phyloP scores from a whole-genome alignment of 2,888 invertebrate genomes.

The Synergus japonicus region DNA sequence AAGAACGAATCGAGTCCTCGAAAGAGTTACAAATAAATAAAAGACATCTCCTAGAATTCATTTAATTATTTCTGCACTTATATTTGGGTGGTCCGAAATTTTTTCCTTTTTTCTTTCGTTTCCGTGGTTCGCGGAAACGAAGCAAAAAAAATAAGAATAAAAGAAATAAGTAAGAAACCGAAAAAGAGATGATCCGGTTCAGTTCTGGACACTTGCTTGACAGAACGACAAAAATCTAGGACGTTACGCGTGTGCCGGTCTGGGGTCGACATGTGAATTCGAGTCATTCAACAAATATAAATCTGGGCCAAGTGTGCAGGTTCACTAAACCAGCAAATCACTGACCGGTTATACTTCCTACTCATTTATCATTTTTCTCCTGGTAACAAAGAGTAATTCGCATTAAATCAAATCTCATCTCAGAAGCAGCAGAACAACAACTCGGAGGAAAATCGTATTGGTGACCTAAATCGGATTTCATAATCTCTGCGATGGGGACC shows the following conservation, averaged over 20 bases:
- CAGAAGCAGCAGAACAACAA: not conserved
- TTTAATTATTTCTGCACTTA: not conserved
- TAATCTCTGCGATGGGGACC: slow-evolving; percentile 13
- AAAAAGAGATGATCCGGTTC: not conserved
- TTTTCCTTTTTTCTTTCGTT: no score
- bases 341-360: slow-evolving; percentile 21
- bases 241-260: slow-evolving; percentile 1
- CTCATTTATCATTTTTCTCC: slow-evolving; percentile 19
- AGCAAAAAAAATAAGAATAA: not conserved
- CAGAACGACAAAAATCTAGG: slow-evolving; percentile 15
- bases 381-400: not conserved
- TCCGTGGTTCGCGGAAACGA: no score
- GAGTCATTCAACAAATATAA: slow-evolving; percentile 24
- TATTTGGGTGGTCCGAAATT: no score
- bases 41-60: not conserved
- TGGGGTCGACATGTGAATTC: not conserved
- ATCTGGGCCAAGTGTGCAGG: slow-evolving; percentile 41
- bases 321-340: slow-evolving; percentile 28
- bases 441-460: slow-evolving; percentile 19
- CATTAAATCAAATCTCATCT: not conserved
- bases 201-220: not conserved
- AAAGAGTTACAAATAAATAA: slow-evolving; percentile 17
- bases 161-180: not conserved
- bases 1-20: slow-evolving; percentile 17
- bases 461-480: slow-evolving; percentile 39